phyloP scores from a whole-genome alignment of 2,888 invertebrate genomes.

The Pogonocherus hispidulus region DNA sequence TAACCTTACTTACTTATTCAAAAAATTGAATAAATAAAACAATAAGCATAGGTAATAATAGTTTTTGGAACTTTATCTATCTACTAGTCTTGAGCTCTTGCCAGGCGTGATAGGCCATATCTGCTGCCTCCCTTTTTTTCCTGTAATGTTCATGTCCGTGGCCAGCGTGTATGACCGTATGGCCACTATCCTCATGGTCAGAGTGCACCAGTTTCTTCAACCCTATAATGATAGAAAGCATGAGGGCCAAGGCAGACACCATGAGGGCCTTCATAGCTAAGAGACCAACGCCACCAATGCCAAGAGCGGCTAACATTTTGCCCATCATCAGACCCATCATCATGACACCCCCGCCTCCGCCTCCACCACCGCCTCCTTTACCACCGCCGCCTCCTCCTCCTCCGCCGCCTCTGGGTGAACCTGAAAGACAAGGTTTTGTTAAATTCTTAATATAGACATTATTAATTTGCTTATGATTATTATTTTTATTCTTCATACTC shows the following conservation, averaged over 20 bases:
- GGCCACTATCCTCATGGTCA: constrained; percentile 69
- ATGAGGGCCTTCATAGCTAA: constrained; percentile 79
- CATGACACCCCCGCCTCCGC: constrained; percentile 72
- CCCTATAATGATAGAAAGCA: constrained; percentile 82
- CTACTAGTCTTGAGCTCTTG: constrained; percentile 63
- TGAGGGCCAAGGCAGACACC: constrained; percentile 79
- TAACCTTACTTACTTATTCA: constrained; percentile 23
- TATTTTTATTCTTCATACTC: too few species aligned
- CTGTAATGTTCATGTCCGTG: constrained; percentile 71
- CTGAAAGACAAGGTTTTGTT: constrained; percentile 68
- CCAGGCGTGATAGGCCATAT: constrained; percentile 68
- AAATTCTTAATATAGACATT: too few species aligned
- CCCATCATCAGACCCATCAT: constrained; percentile 82
- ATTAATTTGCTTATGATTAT: too few species aligned
- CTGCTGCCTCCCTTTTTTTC: constrained; percentile 65
- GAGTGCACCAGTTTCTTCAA: constrained; percentile 78
- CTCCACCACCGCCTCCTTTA: constrained; percentile 66
- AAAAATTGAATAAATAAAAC: constrained; percentile 44
- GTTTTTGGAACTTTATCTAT: neutral
- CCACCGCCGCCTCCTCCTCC: constrained; percentile 69
- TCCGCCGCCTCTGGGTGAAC: constrained; percentile 71
- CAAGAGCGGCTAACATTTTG: constrained; percentile 82
- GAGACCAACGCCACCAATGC: constrained; percentile 81
- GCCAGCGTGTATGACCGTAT: constrained; percentile 71
- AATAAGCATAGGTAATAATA: constrained; percentile 27